Conservation (phyloP, 2,113 vertebrate species). For the Cacatua alba region DNA sequence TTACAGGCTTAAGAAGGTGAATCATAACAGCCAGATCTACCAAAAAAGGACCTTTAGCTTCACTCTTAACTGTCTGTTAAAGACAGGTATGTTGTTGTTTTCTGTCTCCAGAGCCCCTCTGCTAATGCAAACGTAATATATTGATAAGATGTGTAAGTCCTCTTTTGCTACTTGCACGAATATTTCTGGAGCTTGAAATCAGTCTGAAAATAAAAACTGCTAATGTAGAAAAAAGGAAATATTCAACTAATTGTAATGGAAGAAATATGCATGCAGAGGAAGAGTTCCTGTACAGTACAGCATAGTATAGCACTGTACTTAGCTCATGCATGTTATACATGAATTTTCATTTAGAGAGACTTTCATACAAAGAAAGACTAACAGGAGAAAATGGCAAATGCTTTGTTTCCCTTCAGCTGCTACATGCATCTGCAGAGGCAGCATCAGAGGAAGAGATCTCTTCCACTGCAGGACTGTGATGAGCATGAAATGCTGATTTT, state of each 20-base stretch:
- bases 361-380: neutral
- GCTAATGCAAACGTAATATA: neutral
- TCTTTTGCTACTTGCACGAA: neutral
- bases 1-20: neutral
- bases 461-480: slow-evolving; percentile 7
- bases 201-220: neutral
- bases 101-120: neutral
- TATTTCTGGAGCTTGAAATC: neutral
- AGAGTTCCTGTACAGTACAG: neutral
- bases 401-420: neutral
- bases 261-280: neutral
- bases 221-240: neutral
- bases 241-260: neutral
- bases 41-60: neutral
- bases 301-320: neutral
- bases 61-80: neutral
- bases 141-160: neutral
- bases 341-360: neutral
- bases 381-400: neutral
- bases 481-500: slow-evolving; percentile 23
- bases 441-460: slow-evolving; percentile 44
- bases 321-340: neutral
- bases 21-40: neutral
- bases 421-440: neutral
- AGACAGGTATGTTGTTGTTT: neutral